Base-by-base conservation (phyloP, 2,797 vertebrate genomes). In the Mareca penelope region DNA sequence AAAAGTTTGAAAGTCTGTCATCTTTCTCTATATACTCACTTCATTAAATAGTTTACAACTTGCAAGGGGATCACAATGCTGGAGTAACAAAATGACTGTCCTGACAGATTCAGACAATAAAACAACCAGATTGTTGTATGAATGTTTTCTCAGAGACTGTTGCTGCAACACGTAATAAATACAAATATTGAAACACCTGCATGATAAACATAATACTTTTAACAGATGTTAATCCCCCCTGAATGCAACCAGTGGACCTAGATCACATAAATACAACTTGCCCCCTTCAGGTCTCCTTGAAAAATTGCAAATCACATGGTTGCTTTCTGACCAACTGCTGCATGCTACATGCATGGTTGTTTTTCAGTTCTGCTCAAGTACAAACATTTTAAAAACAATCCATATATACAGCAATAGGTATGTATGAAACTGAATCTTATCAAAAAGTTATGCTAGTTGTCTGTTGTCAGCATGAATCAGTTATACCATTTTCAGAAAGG, bases 131-230 rank as follows among this genome's bases (percentile, higher is more conserved):
- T 97, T 97, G 96, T 96, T 97, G 94, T 84, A 97, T 94, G 97
- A 98, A 98, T 97, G 97, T 97, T 98, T 98, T 98, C 97, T 98
- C 97, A 98, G 98, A 97, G 97, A 94, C 97, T 96, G 92, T 97
- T 97, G 96, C 97, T 98, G 97, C 96, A 98, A 97, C 97, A 98
- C 97, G 6, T 97, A 98, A 97, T 98, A 98, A 98, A 98, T 97
- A 98, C 97, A 98, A 98, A 98, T 98, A 98, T 98, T 98, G 97
- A 97, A 98, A 98, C 98, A 98, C 98, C 98, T 98, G 98, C 95
- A 64, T 96, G 96, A 97, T 98, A 97, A 97, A 96, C 93, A 85
- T 98, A 97, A 98, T 96, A 95, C 97, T 96, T 98, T 98, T 98
- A 98, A 96, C 98, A 98, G 98, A 98, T 98, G 98, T 98, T 98